These are phyloP conservation scores for Micronycteris hirsuta DNA, from an alignment of 2,113 vertebrate genomes.

Conservation along the genomic window DNA sequence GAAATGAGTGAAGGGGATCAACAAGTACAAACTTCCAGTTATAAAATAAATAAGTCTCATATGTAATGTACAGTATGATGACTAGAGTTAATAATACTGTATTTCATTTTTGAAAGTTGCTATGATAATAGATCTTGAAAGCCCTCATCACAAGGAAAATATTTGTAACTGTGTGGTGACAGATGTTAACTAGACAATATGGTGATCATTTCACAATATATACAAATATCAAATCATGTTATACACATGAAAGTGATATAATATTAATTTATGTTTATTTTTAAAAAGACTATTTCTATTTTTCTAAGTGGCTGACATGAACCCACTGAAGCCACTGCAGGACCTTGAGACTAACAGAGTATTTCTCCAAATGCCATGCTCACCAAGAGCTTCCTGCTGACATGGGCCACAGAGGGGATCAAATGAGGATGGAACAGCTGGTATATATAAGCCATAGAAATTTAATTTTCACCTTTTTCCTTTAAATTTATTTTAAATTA, in stretches of 20 bases:
- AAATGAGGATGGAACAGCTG: neutral
- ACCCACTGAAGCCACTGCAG: neutral
- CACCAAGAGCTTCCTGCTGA: too few relatives aligned
- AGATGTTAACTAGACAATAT: neutral
- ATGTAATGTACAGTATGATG: too few relatives aligned
- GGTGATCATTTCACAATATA: neutral
- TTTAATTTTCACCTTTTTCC: neutral
- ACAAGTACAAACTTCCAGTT: neutral
- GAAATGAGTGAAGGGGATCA: neutral
- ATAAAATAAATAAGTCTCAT: too few relatives aligned
- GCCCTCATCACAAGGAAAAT: too few relatives aligned
- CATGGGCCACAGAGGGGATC: neutral
- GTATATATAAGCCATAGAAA: neutral
- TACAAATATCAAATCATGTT: neutral
- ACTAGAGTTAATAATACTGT: neutral
- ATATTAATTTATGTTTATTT: neutral
- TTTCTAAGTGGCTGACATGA: neutral
- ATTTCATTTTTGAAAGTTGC: neutral
- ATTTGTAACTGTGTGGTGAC: neutral
- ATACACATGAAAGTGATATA: neutral
- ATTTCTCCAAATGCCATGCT: neutral
- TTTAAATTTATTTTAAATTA: neutral
- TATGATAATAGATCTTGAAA: neutral
- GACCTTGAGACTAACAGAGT: neutral
- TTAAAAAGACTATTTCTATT: neutral